Evolutionary conservation across 2,113 vertebrate species (phyloP).

Genomic region (Salvelinus sp.): DNA sequence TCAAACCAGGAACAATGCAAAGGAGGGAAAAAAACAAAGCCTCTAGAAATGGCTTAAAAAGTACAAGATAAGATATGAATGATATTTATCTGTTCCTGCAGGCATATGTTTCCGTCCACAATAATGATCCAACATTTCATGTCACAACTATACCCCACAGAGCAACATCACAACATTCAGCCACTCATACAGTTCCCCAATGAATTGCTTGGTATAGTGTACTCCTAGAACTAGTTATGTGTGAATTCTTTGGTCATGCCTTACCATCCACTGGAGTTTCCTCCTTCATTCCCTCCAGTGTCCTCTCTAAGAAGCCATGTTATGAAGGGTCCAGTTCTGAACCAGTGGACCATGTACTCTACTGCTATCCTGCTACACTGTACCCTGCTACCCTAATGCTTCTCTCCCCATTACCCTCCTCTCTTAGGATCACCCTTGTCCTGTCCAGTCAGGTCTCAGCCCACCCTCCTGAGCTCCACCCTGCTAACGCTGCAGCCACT

Average conservation of each 20-base stretch:
- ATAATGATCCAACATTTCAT: not conserved
- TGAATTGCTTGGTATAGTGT: not conserved
- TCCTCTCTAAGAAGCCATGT: conserved; percentile 37
- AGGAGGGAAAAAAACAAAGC: not conserved
- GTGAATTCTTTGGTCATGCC: not conserved
- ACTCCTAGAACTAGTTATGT: not conserved
- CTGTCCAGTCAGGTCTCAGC: conserved; percentile 17
- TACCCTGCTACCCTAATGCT: not conserved
- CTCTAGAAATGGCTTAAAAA: too few species aligned
- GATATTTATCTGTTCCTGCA: not conserved
- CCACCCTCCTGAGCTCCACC: conserved; percentile 52
- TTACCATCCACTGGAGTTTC: conserved; percentile 75
- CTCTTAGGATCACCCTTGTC: conserved; percentile 31
- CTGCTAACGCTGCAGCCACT: conserved; percentile 42
- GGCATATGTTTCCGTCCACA: not conserved
- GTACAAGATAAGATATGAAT: too few species aligned
- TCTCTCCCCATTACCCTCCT: conserved; percentile 20
- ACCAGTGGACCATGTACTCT: conserved; percentile 34
- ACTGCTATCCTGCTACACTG: too few species aligned
- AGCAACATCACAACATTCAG: too few species aligned
- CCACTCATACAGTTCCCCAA: too few species aligned
- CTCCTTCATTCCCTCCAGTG: conserved; percentile 71
- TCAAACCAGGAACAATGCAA: not conserved
- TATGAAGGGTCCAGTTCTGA: conserved; percentile 41
- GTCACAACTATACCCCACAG: not conserved